These are phyloP conservation scores for Amia ocellicauda DNA, from an alignment of 2,113 vertebrate species.

Conservation along the genomic window DNA sequence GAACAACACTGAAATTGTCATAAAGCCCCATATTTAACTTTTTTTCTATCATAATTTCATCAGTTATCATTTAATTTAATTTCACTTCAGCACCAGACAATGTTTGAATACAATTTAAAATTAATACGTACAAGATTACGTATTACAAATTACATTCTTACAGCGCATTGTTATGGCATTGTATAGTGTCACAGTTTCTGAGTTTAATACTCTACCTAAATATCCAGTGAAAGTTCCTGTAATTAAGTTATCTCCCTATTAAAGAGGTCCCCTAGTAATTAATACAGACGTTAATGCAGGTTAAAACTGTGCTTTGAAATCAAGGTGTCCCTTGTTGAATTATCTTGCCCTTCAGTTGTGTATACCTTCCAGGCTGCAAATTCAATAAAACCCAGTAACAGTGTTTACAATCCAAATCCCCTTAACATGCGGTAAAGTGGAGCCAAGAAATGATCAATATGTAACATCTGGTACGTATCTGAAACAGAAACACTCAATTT, in stretches of 20 bases:
- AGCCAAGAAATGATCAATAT: constrained; percentile 6
- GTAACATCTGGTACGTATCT: background rate
- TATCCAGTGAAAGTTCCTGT: background rate
- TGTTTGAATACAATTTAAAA: too few species aligned
- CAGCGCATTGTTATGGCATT: too few species aligned
- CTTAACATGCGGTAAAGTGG: background rate
- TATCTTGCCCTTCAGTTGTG: background rate
- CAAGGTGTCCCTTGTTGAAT: background rate
- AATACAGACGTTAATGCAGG: background rate
- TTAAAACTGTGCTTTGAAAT: background rate
- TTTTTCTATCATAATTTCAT: constrained; percentile 37
- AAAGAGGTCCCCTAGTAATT: background rate
- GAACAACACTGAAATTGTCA: constrained; percentile 54
- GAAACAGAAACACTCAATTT: background rate
- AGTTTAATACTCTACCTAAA: background rate
- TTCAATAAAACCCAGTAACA: background rate
- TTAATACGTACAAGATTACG: too few species aligned
- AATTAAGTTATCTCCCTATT: constrained; percentile 1
- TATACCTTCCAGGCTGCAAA: background rate
- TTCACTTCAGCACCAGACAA: too few species aligned
- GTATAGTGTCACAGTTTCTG: too few species aligned
- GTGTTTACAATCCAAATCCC: background rate
- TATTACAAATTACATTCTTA: too few species aligned
- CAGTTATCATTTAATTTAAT: constrained; percentile 14
- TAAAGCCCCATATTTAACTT: background rate